Conservation (phyloP, 1,140 invertebrate species). For the Cardiocondyla obscurior region DNA sequence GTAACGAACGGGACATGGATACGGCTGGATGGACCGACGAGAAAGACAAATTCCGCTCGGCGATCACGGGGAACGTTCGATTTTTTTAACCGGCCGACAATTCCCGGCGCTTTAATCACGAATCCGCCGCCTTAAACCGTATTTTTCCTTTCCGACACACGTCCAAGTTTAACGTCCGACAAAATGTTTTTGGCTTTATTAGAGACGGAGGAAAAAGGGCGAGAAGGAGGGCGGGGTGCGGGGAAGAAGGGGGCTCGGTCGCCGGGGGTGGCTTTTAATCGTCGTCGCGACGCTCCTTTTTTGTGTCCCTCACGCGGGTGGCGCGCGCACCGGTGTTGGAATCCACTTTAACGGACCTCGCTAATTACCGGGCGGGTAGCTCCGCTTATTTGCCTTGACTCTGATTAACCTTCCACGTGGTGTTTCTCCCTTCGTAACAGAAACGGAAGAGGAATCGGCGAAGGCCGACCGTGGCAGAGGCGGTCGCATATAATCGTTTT, state of each 20-base stretch:
- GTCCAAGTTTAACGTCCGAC: constrained; percentile 40
- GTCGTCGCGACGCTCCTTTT: constrained; percentile 62
- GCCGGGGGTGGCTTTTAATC: constrained; percentile 65
- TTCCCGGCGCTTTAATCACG: constrained; percentile 35
- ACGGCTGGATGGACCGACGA: background rate
- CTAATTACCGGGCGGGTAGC: constrained; percentile 74
- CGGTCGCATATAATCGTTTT: constrained; percentile 54
- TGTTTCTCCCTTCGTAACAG: background rate
- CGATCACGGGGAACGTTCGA: background rate
- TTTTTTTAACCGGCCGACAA: constrained; percentile 3
- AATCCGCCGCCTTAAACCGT: constrained; percentile 28
- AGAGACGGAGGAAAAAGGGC: background rate
- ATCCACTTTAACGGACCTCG: constrained; percentile 74
- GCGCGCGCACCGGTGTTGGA: constrained; percentile 61
- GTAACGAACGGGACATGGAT: background rate
- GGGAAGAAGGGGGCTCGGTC: constrained; percentile 51
- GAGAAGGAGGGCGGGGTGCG: constrained; percentile 18
- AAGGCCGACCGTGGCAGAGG: constrained; percentile 20
- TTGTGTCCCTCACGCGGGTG: constrained; percentile 42
- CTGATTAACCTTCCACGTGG: constrained; percentile 74
- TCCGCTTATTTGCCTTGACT: constrained; percentile 76
- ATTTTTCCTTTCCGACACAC: constrained; percentile 29
- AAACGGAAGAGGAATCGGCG: constrained; percentile 62
- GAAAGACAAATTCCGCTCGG: background rate
- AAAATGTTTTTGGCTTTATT: constrained; percentile 57